Base-by-base conservation (phyloP, 2,888 invertebrate genomes). In the Escarpia spicata region DNA sequence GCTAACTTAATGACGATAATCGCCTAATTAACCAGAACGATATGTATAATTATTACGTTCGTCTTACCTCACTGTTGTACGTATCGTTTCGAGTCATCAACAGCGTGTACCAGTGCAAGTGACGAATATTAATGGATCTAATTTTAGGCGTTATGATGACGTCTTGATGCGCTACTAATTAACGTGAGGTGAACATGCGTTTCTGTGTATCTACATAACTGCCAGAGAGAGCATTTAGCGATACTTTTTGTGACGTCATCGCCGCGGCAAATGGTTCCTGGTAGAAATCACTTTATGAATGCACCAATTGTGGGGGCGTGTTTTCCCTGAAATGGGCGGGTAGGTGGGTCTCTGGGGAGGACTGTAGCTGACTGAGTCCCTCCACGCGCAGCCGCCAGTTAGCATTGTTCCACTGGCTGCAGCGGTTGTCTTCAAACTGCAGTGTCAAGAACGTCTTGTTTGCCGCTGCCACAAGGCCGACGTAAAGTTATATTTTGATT, bases 231-330 rank as follows among this genome's bases (percentile, higher is more conserved):
- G 75, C 75, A 75, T 75, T 75, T 26, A 75, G 75, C 6, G 26
- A 26, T 75, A 75, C 26, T 4, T 75, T 26, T 26, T 26, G 19
- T 75, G 26, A 75, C 75, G 26, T 6, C 26, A 75, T 75, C 3
- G 75, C n/a, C n/a, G 4, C n/a, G 6, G 75, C 75, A 75, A 75
- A 75, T 26, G n/a, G 75, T 75, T 75, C 75, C 75, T 75, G 75
- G 75, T 75, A 75, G 75, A 75, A 75, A 75, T 75, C n/a, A 75
- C n/a, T 75, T 75, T 75, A 75, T 75, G 75, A 26, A 75, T 26
- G 26, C 19, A 75, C 75, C 37, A 75, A 75, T 75, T 75, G 75
- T 75, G 75, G 19, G 75, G 75, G 75, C 75, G 75, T 75, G 75
- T 75, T 75, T 75, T 75, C 75, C 26, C 75, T 75, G 75, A 75